Evolutionary conservation across 2,888 invertebrate species (phyloP).

Genomic region (Chesias legatella): DNA sequence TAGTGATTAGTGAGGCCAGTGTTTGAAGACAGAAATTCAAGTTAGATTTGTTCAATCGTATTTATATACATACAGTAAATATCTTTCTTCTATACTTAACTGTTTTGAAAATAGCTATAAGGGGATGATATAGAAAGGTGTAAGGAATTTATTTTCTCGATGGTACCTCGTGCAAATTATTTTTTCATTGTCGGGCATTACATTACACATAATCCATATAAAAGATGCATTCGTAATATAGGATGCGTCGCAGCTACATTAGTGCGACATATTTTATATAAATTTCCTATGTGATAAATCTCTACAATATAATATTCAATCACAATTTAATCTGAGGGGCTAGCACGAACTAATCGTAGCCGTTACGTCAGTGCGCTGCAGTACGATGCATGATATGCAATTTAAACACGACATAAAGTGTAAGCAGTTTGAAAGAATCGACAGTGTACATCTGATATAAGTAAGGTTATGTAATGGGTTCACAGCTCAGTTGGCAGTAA

Average conservation of each 20-base stretch:
- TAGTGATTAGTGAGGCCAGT: constrained; percentile 68
- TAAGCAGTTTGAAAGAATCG: too few species aligned
- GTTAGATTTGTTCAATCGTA: constrained; percentile 15
- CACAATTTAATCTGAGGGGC: too few species aligned
- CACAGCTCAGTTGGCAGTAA: too few species aligned
- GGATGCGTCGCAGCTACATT: constrained; percentile 31
- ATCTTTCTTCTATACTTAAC: constrained; percentile 12
- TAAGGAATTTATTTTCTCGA: constrained; percentile 2
- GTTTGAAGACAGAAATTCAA: constrained; percentile 51
- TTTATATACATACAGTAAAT: background rate
- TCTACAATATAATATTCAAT: constrained; percentile 21
- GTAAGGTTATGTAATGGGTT: too few species aligned
- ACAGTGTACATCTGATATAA: too few species aligned
- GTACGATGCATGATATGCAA: too few species aligned
- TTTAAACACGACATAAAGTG: too few species aligned
- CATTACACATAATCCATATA: constrained; percentile 25
- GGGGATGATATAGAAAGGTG: constrained; percentile 3
- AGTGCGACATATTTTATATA: constrained; percentile 35
- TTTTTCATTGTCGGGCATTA: constrained; percentile 42
- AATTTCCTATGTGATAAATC: constrained; percentile 47
- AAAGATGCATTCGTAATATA: constrained; percentile 40
- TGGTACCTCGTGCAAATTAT: constrained; percentile 15
- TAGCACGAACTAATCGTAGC: too few species aligned
- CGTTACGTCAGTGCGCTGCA: too few species aligned
- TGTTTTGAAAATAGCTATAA: constrained; percentile 7